phyloP scores from a whole-genome alignment of 2,888 invertebrate genomes.

The Netelia melanura region DNA sequence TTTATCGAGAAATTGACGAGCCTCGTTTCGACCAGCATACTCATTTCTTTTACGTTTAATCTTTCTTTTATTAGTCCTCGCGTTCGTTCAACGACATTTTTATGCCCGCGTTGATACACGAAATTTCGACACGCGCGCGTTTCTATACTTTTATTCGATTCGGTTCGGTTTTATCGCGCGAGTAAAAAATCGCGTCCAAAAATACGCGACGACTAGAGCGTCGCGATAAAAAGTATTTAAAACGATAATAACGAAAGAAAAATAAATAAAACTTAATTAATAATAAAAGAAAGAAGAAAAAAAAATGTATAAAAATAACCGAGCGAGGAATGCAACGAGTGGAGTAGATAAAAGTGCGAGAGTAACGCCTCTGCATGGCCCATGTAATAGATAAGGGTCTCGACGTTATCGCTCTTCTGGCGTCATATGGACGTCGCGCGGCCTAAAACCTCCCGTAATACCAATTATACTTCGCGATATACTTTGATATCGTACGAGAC shows the following conservation, averaged over 20 bases:
- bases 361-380: constrained; percentile 9
- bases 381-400: constrained; percentile 43
- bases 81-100: constrained; percentile 35
- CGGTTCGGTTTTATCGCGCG: too few species aligned
- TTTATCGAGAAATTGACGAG: constrained; percentile 45
- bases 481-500: constrained; percentile 30
- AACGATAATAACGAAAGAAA: too few species aligned
- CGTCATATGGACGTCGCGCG: constrained; percentile 19
- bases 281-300: neutral
- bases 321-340: constrained; percentile 13
- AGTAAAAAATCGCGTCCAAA: too few species aligned
- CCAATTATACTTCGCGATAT: constrained; percentile 41
- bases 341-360: constrained; percentile 30
- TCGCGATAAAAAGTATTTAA: too few species aligned
- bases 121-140: neutral
- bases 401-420: constrained; percentile 49
- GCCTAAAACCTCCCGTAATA: constrained; percentile 32
- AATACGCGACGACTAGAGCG: too few species aligned
- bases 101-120: neutral
- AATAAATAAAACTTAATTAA: neutral
- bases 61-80: constrained; percentile 4
- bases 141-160: too few species aligned
- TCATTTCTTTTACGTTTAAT: constrained; percentile 24
- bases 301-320: neutral
- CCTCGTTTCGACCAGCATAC: constrained; percentile 6